Evolutionary conservation across 64 coral and sea anemone genomes (phyloP), one percentile per base, ranked within the genome.

Genomic region (Montipora sp.): DNA sequence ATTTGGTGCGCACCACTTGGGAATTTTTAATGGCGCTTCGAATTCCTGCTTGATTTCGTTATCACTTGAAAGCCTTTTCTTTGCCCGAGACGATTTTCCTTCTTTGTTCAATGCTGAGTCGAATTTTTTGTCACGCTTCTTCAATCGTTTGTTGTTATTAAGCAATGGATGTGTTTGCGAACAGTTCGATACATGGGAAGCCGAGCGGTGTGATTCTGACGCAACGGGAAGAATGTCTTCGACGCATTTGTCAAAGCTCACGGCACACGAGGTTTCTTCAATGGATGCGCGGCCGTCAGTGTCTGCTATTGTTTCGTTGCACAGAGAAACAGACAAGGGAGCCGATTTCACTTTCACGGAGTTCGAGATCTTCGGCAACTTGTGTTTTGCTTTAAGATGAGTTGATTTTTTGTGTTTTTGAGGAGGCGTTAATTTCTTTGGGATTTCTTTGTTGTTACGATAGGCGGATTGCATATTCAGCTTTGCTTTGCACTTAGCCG

Each of bases 11-110:
- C 82, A 71, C 82, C 82, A 47, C 65, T 85, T 85, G 66, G 82
- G 82, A 85, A 85, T 85, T 85, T 85, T 85, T 68, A 85, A 85
- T 85, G 82, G 82, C 65, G 82, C 67, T 66, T 71, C 82, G 18
- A 85, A 85, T 48, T 46, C 63, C 46, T 71, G 13, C 82, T 22
- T 69, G 61, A 47, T 50, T 47, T 85, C 63, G 44, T 48, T n/a
- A 71, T 85, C 65, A n/a, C 45, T 48, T 47, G 81, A 66, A 59
- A 59, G 36, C 18, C 81, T 84, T 84, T 84, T 84, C 81, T 84
- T 84, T n/a, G n/a, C 27, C 61, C 61, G 47, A 85, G 63, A 21
- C 65, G 43, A 19, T 85, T 85, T 85, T 20, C 46, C 3, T 59
- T 69, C 71, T 71, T 50, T 72, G 82, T 72, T 72, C 46, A 18